Evolutionary conservation across 2,888 invertebrate genomes (phyloP), one percentile per base, ranked within the genome.

Genomic region (Hypercompe scribonia): DNA sequence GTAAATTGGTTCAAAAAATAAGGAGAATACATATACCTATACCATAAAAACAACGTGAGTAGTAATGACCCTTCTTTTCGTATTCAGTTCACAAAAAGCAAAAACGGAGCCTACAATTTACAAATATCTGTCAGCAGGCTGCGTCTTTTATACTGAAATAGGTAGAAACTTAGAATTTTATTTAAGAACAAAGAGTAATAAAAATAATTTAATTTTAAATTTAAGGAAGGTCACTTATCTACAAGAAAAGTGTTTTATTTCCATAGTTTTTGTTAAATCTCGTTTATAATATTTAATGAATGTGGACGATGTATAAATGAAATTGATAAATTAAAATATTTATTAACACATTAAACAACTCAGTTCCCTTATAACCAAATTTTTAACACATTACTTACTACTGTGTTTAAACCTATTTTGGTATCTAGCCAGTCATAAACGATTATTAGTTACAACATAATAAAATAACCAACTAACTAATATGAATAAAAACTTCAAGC

Each of bases 401-500:
- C 39, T 42, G 11, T 58, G 15, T 46, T 2, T 50, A 33, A 18
- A 34, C 11, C 10, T 50, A 65, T 70, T 50, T 65, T n/a, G 11
- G 50, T 70, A 64, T 18, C 34, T 21, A 70, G 33, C 18, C 50
- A 50, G 33, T 21, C 50, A 65, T 68, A 67, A 72, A 68, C 50
- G 34, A 70, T 34, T 33, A 61, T 61, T 36, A 24, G 46, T 42
- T 34, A 34, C 28, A 68, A 61, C n/a, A 36, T 72, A 72, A 68
- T 72, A 31, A 50, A 31, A 68, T 68, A 68, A 72, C 46, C 33
- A 63, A 63, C 63, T 10, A 46, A 33, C 61, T 46, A 63, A 67
- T 36, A 36, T 72, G 65, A 69, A 68, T 39, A n/a, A 68, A 65
- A 42, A 65, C n/a, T 7, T 34, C n/a, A 18, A 34, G 34, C 36